These are phyloP conservation scores for Loripinus fragilis DNA, from an alignment of 2,888 invertebrate genomes.

Conservation along the genomic window DNA sequence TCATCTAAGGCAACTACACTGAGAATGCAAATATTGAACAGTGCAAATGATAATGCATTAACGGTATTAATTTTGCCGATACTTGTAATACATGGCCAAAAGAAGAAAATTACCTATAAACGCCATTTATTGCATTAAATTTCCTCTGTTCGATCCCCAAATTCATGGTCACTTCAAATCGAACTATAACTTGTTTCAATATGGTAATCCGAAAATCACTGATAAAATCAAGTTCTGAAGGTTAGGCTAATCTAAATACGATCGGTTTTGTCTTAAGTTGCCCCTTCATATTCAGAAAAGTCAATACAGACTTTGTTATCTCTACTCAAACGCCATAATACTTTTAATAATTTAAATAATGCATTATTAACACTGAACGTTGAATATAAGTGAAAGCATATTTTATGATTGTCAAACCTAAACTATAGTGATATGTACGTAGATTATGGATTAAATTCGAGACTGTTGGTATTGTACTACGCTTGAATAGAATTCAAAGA, in stretches of 20 bases:
- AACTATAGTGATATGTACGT: background rate
- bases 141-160: background rate
- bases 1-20: background rate
- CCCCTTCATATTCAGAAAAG: background rate
- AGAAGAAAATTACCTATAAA: background rate
- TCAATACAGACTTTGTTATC: background rate
- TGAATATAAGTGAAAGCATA: background rate
- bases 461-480: background rate
- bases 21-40: background rate
- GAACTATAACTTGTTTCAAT: background rate
- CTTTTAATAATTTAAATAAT: conserved; percentile 4
- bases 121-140: background rate
- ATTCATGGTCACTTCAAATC: background rate
- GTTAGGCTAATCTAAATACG: background rate
- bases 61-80: no score
- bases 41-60: no score
- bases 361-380: background rate
- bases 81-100: no score
- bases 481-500: conserved; percentile 4
- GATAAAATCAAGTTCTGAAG: background rate
- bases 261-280: background rate
- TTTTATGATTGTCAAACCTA: background rate
- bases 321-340: background rate
- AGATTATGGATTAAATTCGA: background rate
- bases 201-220: background rate